Percentiles rank a stretch among this genome's conserved stretches.
Evolutionary conservation across 2,888 invertebrate genomes (phyloP).

Genomic region (Morpho helenor): DNA sequence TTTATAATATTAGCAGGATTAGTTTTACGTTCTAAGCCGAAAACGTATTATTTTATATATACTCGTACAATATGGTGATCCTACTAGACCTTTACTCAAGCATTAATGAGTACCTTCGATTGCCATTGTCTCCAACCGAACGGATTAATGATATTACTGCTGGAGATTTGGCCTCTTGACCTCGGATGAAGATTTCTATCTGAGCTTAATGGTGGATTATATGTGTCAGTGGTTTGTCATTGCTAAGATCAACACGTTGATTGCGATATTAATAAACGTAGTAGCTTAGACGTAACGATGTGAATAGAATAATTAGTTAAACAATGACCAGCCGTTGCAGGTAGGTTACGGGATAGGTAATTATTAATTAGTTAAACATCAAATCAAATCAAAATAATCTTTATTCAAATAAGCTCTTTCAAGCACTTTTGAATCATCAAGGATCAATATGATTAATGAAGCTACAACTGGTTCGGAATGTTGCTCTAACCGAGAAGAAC

Average conservation of each 20-base stretch:
- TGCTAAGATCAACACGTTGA: conserved; percentile 12
- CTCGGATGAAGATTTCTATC: conserved; percentile 46
- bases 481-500: no score
- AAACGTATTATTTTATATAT: background rate
- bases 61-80: background rate
- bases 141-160: conserved; percentile 52
- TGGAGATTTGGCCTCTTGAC: conserved; percentile 27
- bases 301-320: background rate
- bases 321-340: no score
- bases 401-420: no score
- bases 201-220: conserved; percentile 36
- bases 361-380: no score
- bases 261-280: background rate
- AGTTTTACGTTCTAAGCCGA: no score
- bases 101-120: conserved; percentile 58
- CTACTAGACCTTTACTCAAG: conserved; percentile 24
- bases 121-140: conserved; percentile 55
- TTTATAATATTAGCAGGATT: no score
- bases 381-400: no score
- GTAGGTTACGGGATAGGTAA: no score
- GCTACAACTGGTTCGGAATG: no score
- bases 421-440: no score
- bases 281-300: background rate
- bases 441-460: no score
- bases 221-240: conserved; percentile 24